phyloP scores from a whole-genome alignment of 2,888 invertebrate species.

The Tolmerus cingulatus region DNA sequence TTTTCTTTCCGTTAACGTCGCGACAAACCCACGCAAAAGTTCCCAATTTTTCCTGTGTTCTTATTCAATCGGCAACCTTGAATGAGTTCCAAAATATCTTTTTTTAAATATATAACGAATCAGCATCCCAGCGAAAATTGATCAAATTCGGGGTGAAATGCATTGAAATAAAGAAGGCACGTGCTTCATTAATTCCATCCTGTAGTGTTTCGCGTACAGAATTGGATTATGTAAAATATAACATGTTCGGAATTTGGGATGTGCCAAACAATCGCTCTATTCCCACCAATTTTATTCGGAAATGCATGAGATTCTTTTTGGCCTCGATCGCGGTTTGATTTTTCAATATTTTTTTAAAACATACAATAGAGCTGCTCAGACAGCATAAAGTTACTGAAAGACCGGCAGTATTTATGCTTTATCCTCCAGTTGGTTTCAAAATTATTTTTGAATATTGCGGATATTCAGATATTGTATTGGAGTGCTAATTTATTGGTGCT shows the following conservation, averaged over 20 bases:
- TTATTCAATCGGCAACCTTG: not conserved
- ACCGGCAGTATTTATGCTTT: not conserved
- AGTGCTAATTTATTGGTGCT: too few relatives aligned
- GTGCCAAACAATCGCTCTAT: not conserved
- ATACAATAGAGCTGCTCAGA: not conserved
- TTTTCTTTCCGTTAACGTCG: not conserved
- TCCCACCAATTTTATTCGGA: not conserved
- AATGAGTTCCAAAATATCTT: not conserved
- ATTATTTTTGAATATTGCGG: not conserved
- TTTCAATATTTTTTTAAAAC: not conserved
- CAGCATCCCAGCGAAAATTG: not conserved
- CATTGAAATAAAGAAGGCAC: not conserved
- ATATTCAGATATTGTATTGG: not conserved
- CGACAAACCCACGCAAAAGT: not conserved
- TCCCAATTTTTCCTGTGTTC: not conserved
- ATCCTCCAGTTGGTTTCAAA: not conserved
- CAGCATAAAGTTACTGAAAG: not conserved
- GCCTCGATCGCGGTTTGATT: not conserved
- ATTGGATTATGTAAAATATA: not conserved
- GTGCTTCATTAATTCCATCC: not conserved
- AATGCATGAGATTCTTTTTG: not conserved
- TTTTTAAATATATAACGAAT: not conserved
- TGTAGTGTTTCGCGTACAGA: not conserved
- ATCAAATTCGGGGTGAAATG: not conserved
- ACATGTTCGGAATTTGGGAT: not conserved